Evolutionary conservation across 2,113 vertebrate species (phyloP).

Genomic region (Paradisaea rubra): DNA sequence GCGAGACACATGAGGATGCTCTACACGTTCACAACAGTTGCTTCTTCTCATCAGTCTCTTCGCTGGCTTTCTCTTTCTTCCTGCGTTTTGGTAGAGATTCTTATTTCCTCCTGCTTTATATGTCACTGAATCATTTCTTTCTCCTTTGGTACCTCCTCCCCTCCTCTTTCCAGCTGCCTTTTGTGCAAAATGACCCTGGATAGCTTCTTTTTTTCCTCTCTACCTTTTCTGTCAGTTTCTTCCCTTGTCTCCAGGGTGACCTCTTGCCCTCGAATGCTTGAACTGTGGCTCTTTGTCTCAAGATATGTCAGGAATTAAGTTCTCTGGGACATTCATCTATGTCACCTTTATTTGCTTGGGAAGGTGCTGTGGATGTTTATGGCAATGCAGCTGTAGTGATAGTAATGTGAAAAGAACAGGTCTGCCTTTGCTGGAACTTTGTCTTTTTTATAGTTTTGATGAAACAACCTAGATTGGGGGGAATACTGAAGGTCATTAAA

Average conservation of each 20-base stretch:
- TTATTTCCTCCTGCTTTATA: neutral
- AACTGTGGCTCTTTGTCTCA: neutral
- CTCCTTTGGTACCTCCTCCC: neutral
- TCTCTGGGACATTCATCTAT: neutral
- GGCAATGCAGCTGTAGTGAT: neutral
- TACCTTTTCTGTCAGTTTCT: neutral
- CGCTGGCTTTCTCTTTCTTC: neutral
- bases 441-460: neutral
- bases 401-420: neutral
- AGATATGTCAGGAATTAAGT: neutral
- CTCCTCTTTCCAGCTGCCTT: neutral
- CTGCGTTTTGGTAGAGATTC: neutral
- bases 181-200: neutral
- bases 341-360: slow-evolving; percentile 25
- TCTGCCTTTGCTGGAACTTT: neutral
- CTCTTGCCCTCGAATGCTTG: neutral
- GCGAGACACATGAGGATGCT: neutral
- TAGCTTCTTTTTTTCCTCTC: neutral
- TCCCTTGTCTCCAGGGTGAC: neutral
- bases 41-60: neutral
- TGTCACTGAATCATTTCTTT: neutral
- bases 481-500: slow-evolving; percentile 23
- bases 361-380: neutral
- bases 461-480: neutral
- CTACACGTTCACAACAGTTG: neutral